phyloP scores from a whole-genome alignment of 1,140 invertebrate species.

The Palaemon carinicauda region DNA sequence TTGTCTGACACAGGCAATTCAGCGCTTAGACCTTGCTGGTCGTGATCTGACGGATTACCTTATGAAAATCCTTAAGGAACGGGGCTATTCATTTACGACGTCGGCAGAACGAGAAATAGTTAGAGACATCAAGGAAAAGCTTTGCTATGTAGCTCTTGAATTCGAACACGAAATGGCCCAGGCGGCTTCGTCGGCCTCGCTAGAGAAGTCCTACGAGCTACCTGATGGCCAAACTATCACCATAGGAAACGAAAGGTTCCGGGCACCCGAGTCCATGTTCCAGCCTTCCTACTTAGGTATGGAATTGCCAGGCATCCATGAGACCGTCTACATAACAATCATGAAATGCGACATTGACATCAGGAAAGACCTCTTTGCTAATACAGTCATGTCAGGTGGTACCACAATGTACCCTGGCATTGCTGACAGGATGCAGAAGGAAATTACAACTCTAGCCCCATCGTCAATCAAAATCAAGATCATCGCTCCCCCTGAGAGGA shows the following conservation, averaged over 20 bases:
- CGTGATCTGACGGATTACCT: slow-evolving; percentile 89
- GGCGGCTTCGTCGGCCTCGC: background rate
- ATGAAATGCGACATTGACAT: slow-evolving; percentile 70
- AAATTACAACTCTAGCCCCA: slow-evolving; percentile 78
- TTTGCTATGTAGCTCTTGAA: slow-evolving; percentile 81
- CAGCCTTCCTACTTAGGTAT: slow-evolving; percentile 80
- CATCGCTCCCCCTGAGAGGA: slow-evolving; percentile 69
- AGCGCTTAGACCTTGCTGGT: slow-evolving; percentile 86
- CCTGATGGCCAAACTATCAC: background rate
- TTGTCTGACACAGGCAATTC: slow-evolving; percentile 85
- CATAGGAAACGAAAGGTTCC: background rate
- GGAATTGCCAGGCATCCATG: slow-evolving; percentile 83
- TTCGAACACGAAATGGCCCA: slow-evolving; percentile 54
- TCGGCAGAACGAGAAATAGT: slow-evolving; percentile 88
- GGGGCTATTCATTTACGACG: slow-evolving; percentile 67
- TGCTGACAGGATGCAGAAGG: slow-evolving; percentile 71
- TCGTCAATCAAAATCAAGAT: slow-evolving; percentile 91
- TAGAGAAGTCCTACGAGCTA: background rate
- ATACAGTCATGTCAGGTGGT: slow-evolving; percentile 72
- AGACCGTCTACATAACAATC: slow-evolving; percentile 77
- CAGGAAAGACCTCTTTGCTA: slow-evolving; percentile 83
- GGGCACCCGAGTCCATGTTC: background rate
- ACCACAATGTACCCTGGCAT: slow-evolving; percentile 73
- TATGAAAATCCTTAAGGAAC: slow-evolving; percentile 90
- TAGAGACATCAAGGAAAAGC: slow-evolving; percentile 90